Base-by-base conservation (phyloP, 2,888 invertebrate species). In the Helleia helle region DNA sequence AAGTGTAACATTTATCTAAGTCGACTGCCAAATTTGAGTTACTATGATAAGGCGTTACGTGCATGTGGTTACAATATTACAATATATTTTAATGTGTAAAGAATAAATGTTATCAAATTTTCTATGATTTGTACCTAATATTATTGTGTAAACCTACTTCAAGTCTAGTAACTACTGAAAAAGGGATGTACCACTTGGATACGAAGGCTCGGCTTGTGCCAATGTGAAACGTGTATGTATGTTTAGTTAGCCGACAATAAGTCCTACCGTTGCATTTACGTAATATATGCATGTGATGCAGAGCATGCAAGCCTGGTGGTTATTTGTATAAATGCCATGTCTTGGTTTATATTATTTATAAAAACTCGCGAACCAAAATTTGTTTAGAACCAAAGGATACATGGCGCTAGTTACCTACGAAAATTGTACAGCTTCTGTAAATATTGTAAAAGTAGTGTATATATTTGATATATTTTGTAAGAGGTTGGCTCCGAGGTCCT, bases 371-470 rank as follows among this genome's bases (percentile, higher is more conserved):
- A 60, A 64, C 66, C 65, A 63, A 64, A 64, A 59, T 62, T 55
- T 52, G 26, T 37, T 47, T 29, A 54, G 58, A 56, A 62, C 65
- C 64, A 59, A 59, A 60, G 64, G 55, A 55, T 59, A 45, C 52
- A 58, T 56, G 61, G 65, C 58, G 59, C 56, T 62, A 62, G 65
- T 64, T 62, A 64, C 59, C 60, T 56, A 51, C 12, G 36, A 36
- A 13, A 29, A 39, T 30, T 39, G 13, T 39, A 30, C 30, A 22
- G 22, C 22, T 22, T 12, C 8, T 39, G 39, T 39, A 39, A 7
- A 39, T 39, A 39, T 18, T 39, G 22, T 12, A 12, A 22, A 24
- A 26, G 11, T 11, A 24, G 18, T 39, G 39, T 24, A 39, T 15
- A 39, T 29, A 39, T 30, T 24, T 24, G 39, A 24, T 37, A 26